Percentiles rank a stretch among this genome's conserved stretches.
phyloP scores from a whole-genome alignment of 35 echinoderm and acorn worm species.

The Acanthaster planci region DNA sequence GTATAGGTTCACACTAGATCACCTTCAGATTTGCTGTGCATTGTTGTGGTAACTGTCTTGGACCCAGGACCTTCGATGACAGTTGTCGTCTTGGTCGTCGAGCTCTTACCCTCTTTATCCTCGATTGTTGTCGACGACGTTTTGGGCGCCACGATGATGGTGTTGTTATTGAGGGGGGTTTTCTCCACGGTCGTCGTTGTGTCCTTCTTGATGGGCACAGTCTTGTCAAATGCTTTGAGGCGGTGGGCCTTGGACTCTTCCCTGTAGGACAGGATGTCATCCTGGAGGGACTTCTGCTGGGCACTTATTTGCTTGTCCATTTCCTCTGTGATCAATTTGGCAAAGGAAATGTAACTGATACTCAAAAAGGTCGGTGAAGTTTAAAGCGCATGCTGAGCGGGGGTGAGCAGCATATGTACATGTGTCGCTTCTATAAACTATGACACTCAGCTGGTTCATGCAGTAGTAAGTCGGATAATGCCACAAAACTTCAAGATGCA shows the following conservation, averaged over 20 bases:
- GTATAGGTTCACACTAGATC: too few relatives aligned
- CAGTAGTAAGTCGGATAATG: too few relatives aligned
- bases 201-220: not conserved
- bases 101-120: slow-evolving; percentile 54
- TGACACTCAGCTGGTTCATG: too few relatives aligned
- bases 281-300: not conserved
- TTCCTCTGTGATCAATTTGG: slow-evolving; percentile 28
- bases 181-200: slow-evolving; percentile 20
- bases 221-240: not conserved
- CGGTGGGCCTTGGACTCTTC: not conserved
- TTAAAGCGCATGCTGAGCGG: not conserved
- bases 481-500: too few relatives aligned
- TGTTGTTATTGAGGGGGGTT: slow-evolving; percentile 44
- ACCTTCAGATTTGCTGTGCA: slow-evolving; percentile 60
- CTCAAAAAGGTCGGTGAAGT: not conserved
- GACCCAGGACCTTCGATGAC: slow-evolving; percentile 53
- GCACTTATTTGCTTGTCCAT: not conserved
- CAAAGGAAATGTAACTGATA: too few relatives aligned
- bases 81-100: slow-evolving; percentile 51
- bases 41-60: slow-evolving; percentile 49
- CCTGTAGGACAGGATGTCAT: not conserved
- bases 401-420: too few relatives aligned
- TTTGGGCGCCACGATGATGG: slow-evolving; percentile 12
- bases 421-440: too few relatives aligned
- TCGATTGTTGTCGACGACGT: not conserved